Conservation (phyloP, 1,140 invertebrate species). For the Platyscapa corneri region DNA sequence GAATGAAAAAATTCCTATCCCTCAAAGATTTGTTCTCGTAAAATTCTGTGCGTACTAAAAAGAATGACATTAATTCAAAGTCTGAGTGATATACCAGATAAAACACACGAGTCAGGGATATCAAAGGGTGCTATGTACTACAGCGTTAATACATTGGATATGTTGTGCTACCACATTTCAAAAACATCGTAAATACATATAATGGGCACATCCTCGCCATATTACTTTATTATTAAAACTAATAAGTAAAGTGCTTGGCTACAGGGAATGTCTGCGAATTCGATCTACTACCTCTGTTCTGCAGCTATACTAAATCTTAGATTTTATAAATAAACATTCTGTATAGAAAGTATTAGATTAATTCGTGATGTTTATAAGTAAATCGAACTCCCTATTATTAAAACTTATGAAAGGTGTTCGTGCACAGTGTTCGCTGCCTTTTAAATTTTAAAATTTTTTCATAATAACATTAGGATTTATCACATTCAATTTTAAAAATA, state of each 20-base stretch:
- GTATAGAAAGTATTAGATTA: too few species aligned
- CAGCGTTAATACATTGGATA: slow-evolving; percentile 51
- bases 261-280: background rate
- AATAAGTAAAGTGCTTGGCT: slow-evolving; percentile 60
- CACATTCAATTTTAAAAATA: too few species aligned
- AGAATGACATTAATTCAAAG: slow-evolving; percentile 57
- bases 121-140: slow-evolving; percentile 57
- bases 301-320: too few species aligned
- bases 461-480: too few species aligned
- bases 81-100: background rate
- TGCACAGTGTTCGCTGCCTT: too few species aligned
- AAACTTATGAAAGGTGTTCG: too few species aligned
- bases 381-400: too few species aligned
- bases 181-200: slow-evolving; percentile 49
- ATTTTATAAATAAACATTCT: too few species aligned
- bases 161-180: slow-evolving; percentile 58
- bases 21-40: slow-evolving; percentile 20
- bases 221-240: slow-evolving; percentile 66
- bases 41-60: background rate
- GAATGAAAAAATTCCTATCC: slow-evolving; percentile 28
- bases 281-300: background rate
- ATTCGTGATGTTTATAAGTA: too few species aligned
- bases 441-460: too few species aligned
- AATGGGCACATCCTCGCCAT: slow-evolving; percentile 59
- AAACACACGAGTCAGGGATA: slow-evolving; percentile 56